phyloP scores from a whole-genome alignment of 2,888 invertebrate genomes.

The Lasius fuliginosus region DNA sequence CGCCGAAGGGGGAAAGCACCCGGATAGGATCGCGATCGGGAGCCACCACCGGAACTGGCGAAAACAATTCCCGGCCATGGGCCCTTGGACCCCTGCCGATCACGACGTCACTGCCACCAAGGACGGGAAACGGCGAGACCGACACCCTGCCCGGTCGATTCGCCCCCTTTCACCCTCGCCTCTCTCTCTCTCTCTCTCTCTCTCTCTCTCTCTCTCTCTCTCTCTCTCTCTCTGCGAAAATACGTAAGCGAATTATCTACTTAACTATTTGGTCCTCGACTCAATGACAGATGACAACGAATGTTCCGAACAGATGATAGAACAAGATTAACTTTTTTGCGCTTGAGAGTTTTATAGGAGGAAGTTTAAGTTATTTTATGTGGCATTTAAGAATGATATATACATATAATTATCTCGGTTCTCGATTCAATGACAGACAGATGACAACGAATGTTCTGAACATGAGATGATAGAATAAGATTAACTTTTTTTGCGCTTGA shows the following conservation, averaged over 20 bases:
- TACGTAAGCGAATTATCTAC: neutral
- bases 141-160: constrained; percentile 8
- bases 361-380: neutral
- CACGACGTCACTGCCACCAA: constrained; percentile 44
- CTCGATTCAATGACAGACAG: too few species aligned
- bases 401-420: too few species aligned
- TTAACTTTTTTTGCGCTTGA: neutral
- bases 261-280: neutral
- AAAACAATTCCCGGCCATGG: constrained; percentile 86
- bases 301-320: neutral
- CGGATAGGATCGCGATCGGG: constrained; percentile 80
- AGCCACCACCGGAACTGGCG: constrained; percentile 84
- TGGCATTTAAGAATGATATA: neutral
- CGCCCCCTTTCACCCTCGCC: neutral
- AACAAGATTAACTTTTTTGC: neutral
- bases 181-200: neutral
- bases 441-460: neutral
- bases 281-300: neutral
- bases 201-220: neutral
- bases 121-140: constrained; percentile 17
- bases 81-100: constrained; percentile 73
- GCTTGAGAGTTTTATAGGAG: neutral
- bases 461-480: neutral
- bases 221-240: neutral
- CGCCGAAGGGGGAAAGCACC: constrained; percentile 78